These are phyloP conservation scores for Metellina segmentata DNA, from an alignment of 2,888 invertebrate species.

Conservation along the genomic window DNA sequence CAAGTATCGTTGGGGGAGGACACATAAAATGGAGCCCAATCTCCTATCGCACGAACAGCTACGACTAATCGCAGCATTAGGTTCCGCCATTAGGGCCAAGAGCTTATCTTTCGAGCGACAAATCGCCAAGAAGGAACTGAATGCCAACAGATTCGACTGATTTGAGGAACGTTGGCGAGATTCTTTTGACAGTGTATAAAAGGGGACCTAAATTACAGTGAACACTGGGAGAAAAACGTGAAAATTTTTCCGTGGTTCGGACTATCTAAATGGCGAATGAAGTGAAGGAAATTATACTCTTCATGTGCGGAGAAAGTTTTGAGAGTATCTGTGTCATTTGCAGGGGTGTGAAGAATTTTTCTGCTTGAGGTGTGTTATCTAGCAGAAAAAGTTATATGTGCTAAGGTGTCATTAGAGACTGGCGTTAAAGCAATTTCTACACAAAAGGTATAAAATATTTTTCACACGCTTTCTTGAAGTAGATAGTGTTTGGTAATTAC, in stretches of 20 bases:
- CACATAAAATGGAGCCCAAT: neutral
- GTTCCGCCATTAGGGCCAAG: slow-evolving; percentile 14
- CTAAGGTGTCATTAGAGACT: neutral
- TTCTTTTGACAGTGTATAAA: neutral
- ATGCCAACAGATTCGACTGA: neutral
- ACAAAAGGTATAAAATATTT: neutral
- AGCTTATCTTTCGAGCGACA: slow-evolving; percentile 26
- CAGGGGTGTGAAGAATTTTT: neutral
- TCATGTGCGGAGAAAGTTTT: neutral
- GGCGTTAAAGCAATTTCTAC: neutral
- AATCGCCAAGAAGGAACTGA: slow-evolving; percentile 17
- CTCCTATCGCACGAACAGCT: neutral
- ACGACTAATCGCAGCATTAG: slow-evolving; percentile 33
- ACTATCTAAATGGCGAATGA: neutral
- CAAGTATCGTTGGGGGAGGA: too few species aligned
- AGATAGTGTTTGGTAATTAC: neutral
- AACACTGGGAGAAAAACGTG: neutral
- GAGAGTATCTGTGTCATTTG: neutral
- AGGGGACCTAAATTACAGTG: neutral
- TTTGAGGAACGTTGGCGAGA: neutral
- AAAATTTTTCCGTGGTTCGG: neutral
- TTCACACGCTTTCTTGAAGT: neutral
- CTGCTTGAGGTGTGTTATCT: neutral
- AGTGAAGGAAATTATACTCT: neutral
- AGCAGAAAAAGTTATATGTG: neutral